Evolutionary conservation across 2,113 vertebrate genomes (phyloP), one percentile per base, ranked within the genome.

Genomic region (Patagioenas fasciata): DNA sequence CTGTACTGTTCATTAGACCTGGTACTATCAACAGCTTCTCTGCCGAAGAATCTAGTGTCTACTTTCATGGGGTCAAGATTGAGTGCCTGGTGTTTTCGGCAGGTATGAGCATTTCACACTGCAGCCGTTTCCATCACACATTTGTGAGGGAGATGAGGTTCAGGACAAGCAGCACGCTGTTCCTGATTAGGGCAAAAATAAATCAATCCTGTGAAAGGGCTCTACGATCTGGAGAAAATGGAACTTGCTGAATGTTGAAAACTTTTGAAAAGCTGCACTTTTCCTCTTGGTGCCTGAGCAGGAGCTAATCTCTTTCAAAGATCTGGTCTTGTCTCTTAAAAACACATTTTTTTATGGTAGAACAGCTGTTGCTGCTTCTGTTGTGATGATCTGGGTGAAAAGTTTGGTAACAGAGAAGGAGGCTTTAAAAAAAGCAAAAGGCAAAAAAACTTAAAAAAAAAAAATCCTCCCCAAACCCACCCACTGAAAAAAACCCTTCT

Each of bases 351-450:
- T 96, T 95, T 44, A 96, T 94, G 95, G 77, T 89, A 88, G 95
- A 96, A 93, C 96, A 96, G 96, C 95, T 95, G 95, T 93, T 97
- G 94, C 94, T 97, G 85, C 96, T 96, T 95, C 95, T 96, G 95
- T 96, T 96, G 96, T 94, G 95, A 95, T 96, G 92, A 96, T 97
- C 96, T 95, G 95, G 95, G 96, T 96, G 93, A 96, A 97, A 97
- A 96, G 96, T 97, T 96, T 96, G 96, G 94, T 96, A 97, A 96
- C 95, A 96, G 90, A 96, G 88, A 94, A 29, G 90, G 89, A 90
- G 69, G 66, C 80, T 92, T 88, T 88, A 85, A 86, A 95, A 96
- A 95, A 96, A 94, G 73, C 73, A 86, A 88, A 91, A 89, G 51
- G 48, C 70, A 79, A 67, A 95, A 91, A 93, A 94, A 32, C 53